Evolutionary conservation across 2,113 vertebrate species (phyloP).

Genomic region (Junco hyemalis): DNA sequence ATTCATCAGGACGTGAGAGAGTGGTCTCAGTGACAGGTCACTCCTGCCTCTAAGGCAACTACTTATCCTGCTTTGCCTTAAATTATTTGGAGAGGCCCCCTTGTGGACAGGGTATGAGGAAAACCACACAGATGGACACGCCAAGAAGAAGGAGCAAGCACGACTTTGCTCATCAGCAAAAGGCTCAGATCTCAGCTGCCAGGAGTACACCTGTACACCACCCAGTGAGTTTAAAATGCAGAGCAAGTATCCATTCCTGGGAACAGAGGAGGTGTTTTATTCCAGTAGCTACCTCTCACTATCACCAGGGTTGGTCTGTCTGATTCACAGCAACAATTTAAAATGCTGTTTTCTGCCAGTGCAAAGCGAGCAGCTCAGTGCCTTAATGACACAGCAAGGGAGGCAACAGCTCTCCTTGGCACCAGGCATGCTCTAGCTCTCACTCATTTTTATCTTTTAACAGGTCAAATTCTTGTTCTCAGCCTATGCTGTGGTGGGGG

Average conservation of each 20-base stretch:
- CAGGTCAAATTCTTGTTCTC: background rate
- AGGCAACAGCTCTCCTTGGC: background rate
- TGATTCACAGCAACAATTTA: background rate
- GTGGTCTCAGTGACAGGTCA: background rate
- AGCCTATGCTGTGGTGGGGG: accelerated
- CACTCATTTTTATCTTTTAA: background rate
- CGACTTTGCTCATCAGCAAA: background rate
- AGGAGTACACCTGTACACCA: background rate
- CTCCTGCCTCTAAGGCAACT: background rate
- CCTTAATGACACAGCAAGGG: background rate
- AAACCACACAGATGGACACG: background rate
- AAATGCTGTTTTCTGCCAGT: background rate
- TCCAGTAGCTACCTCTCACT: background rate
- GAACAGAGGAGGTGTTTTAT: background rate
- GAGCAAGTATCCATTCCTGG: background rate
- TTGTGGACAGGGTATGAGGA: background rate
- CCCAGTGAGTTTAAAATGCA: background rate
- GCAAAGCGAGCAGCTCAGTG: accelerated
- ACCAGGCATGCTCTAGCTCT: background rate
- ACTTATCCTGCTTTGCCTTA: background rate
- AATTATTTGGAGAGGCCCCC: background rate
- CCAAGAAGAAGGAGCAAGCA: background rate
- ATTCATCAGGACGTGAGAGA: background rate
- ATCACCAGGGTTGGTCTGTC: background rate
- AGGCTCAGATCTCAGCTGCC: background rate